These are phyloP conservation scores for Agrotis puta DNA, from an alignment of 2,888 invertebrate species.

Conservation along the genomic window DNA sequence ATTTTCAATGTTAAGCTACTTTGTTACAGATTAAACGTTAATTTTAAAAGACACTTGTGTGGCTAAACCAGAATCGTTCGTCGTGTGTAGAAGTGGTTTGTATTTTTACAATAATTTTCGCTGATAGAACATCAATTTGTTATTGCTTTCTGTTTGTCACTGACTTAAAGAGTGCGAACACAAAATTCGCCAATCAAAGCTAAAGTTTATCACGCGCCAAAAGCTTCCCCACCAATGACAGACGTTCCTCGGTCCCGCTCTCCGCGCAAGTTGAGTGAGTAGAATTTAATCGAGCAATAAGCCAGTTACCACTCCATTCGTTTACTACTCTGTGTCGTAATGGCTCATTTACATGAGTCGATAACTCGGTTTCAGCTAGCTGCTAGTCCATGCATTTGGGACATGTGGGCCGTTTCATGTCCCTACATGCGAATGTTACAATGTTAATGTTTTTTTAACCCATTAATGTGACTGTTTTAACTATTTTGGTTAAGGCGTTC, in stretches of 20 bases:
- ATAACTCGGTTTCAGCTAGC: slow-evolving; percentile 47
- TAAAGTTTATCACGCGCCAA: not conserved
- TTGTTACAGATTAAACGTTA: not conserved
- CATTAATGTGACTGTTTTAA: not conserved
- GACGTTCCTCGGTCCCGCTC: not conserved
- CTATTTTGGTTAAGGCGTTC: too few species aligned
- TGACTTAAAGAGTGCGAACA: not conserved
- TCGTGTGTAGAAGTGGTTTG: too few species aligned
- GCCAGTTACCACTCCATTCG: slow-evolving; percentile 24
- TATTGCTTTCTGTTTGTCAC: not conserved
- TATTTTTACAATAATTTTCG: too few species aligned
- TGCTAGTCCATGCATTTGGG: slow-evolving; percentile 25
- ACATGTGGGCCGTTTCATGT: slow-evolving; percentile 9
- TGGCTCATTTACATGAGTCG: slow-evolving; percentile 51
- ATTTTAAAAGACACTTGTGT: too few species aligned
- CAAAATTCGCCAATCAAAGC: slow-evolving; percentile 8
- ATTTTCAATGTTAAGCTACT: not conserved
- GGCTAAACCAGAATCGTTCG: too few species aligned
- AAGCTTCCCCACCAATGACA: not conserved
- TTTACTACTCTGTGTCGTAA: slow-evolving; percentile 38
- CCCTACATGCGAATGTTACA: not conserved
- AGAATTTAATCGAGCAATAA: slow-evolving; percentile 11
- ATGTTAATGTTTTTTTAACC: not conserved
- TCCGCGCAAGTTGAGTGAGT: slow-evolving; percentile 12
- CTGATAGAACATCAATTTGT: not conserved